Evolutionary conservation across 2,797 vertebrate genomes (phyloP).

Genomic region (Loriculus beryllinus): DNA sequence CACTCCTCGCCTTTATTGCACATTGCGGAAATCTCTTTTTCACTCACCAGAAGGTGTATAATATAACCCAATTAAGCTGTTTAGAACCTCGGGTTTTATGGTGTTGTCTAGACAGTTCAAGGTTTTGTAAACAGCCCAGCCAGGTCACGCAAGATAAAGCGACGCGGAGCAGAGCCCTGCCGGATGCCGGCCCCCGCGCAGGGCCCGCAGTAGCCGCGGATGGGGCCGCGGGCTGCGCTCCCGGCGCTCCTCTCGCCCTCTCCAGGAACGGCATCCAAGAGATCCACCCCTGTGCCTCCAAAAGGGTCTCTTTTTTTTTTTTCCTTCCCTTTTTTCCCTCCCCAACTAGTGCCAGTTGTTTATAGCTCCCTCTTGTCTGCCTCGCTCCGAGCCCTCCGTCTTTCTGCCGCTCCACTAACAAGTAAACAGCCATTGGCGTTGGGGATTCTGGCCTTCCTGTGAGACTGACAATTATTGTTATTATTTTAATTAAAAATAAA

Average conservation of each 20-base stretch:
- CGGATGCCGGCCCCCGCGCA: slow-evolving; percentile 34
- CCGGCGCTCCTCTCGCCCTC: not conserved
- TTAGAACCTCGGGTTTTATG: slow-evolving; percentile 94
- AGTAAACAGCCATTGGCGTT: not conserved
- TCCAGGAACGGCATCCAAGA: not conserved
- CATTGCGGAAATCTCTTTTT: slow-evolving; percentile 85
- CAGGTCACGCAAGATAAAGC: slow-evolving; percentile 84
- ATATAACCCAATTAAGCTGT: slow-evolving; percentile 98
- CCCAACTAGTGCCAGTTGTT: not conserved
- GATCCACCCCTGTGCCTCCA: not conserved
- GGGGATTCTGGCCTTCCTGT: not conserved
- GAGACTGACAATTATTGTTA: not conserved
- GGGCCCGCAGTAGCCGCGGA: not conserved
- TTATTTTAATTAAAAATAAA: not conserved
- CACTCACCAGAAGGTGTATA: slow-evolving; percentile 87
- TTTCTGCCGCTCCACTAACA: not conserved
- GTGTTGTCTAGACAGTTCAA: slow-evolving; percentile 99
- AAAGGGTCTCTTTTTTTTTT: not conserved
- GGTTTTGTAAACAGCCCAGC: slow-evolving; percentile 96
- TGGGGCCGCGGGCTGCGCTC: not conserved
- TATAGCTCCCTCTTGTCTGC: not conserved
- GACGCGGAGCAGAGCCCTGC: slow-evolving; percentile 70
- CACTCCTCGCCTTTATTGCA: slow-evolving; percentile 79
- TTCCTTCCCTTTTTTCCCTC: rapidly evolving
- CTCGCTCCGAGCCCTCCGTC: not conserved